phyloP scores from a whole-genome alignment of 2,113 vertebrate species.

The Formicarius rufipectus region DNA sequence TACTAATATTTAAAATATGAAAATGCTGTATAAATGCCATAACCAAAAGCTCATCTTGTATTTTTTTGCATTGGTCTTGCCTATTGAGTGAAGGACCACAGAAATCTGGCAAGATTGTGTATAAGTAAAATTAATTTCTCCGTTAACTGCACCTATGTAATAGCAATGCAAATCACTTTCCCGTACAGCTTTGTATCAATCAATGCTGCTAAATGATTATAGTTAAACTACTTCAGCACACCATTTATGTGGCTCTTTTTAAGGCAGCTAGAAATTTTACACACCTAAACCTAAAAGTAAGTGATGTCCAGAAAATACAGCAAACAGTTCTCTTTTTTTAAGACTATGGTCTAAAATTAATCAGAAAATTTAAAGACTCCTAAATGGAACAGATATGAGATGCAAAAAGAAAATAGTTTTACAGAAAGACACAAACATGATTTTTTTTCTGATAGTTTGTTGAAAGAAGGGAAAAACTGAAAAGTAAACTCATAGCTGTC shows the following conservation, averaged over 20 bases:
- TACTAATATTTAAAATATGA: background rate
- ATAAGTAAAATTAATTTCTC: background rate
- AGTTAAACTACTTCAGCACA: background rate
- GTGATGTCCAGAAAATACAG: background rate
- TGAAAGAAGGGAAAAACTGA: background rate
- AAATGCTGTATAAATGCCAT: background rate
- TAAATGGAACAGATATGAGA: background rate
- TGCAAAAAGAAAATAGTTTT: background rate
- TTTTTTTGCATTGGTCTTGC: background rate
- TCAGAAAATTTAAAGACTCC: background rate
- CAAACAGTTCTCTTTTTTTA: background rate
- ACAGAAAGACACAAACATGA: background rate
- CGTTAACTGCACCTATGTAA: background rate
- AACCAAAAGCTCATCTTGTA: background rate
- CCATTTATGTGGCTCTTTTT: background rate
- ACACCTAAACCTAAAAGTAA: background rate
- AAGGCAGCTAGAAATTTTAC: background rate
- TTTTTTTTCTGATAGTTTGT: background rate
- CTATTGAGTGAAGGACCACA: background rate
- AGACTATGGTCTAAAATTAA: background rate
- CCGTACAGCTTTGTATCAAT: background rate
- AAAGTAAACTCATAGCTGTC: background rate
- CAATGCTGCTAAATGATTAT: background rate
- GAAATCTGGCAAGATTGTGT: background rate
- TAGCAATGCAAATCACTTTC: background rate